Evolutionary conservation across 2,888 invertebrate genomes (phyloP).

Genomic region (Sarcophaga subvicina): DNA sequence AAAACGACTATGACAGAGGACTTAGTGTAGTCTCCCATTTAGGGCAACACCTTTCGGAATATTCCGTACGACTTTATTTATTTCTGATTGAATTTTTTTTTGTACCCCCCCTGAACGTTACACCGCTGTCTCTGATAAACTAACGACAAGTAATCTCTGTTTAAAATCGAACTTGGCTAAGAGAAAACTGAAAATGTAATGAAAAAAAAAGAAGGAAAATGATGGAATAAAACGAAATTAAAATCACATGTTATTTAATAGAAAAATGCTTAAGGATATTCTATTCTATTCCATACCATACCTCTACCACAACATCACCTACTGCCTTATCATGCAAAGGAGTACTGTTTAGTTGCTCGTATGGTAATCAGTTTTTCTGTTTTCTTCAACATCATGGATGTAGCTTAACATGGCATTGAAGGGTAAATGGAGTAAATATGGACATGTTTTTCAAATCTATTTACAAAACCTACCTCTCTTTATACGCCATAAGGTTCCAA

Average conservation of each 20-base stretch:
- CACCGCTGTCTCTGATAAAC: background rate
- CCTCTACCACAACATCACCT: background rate
- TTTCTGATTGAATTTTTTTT: background rate
- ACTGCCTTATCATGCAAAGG: too few species aligned
- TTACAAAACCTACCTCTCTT: too few species aligned
- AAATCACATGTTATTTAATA: conserved; percentile 62
- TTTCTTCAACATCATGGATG: background rate
- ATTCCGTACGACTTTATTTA: too few species aligned
- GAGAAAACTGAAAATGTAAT: conserved; percentile 25
- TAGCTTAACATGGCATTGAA: background rate
- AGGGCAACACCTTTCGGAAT: too few species aligned
- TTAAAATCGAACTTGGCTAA: conserved; percentile 33
- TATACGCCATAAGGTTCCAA: conserved; percentile 15
- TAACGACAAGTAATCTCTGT: conserved; percentile 38
- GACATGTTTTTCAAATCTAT: conserved; percentile 11
- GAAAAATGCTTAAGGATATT: conserved; percentile 53
- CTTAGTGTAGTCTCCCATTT: too few species aligned
- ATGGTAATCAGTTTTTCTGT: conserved; percentile 42
- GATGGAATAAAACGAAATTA: conserved; percentile 43
- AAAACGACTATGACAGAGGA: too few species aligned
- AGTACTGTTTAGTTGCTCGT: background rate
- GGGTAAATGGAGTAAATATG: background rate
- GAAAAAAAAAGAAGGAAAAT: background rate
- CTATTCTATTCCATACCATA: background rate
- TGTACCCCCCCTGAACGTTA: background rate